Evolutionary conservation across 2,888 invertebrate genomes (phyloP), one percentile per base, ranked within the genome.

Genomic region (Xestia sexstrigata): DNA sequence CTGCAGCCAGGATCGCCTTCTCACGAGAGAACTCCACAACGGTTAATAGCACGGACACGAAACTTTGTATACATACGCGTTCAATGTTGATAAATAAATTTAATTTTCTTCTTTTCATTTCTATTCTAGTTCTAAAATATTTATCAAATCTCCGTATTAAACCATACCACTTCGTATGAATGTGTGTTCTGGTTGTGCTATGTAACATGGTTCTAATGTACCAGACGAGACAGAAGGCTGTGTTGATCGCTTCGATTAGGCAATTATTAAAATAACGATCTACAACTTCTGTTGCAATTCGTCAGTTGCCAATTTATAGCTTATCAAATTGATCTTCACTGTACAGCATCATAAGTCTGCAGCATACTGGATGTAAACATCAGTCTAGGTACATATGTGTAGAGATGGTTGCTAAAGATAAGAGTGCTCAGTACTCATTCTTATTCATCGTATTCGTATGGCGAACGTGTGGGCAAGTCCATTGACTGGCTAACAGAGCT

Each of bases 381-480:
- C 17, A 2, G 42, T 45, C 30, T 45, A 35, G 39, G 30, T 13
- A 42, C 17, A 15, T n/a, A n/a, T 30, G 45, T 17, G 23, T 45
- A 77, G 49, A 66, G 23, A 78, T 60, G 26, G 45, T 52, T 23
- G 58, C 65, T 35, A 45, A 49, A 45, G 77, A 66, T 78, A 82
- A 5, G n/a, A 58, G 65, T 52, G 45, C 47, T 8, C 1, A 42
- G 58, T 35, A 52, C 58, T 82, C 65, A 76, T 65, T 66, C 26
- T 45, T 77, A 78, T 76, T 66, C 58, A 83, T 78, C 42, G 30
- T 49, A 82, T 65, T 52, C n/a, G 39, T 55, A 9, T 42, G 30
- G 17, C 23, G 39, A 63, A 23, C n/a, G 47, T 65, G 76, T 82
- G 77, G 42, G 49, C 58, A 58, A 49, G 39, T 35, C 76, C 15